Evolutionary conservation across 2,888 invertebrate genomes (phyloP).

Genomic region (Parnassius smintheus): DNA sequence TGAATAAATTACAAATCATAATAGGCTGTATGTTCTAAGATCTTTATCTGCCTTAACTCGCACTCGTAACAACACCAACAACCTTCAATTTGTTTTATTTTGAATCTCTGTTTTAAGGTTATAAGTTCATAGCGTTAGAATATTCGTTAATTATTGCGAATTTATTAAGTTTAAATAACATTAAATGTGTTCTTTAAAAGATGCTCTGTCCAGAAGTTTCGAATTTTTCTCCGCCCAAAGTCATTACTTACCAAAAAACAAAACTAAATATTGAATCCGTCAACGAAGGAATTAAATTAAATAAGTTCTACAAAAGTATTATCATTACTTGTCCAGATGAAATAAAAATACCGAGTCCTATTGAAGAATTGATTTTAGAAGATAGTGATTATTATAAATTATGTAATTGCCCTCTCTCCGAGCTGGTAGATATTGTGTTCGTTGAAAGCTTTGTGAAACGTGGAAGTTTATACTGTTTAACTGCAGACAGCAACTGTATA

Average conservation of each 20-base stretch:
- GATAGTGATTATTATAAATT: conserved; percentile 66
- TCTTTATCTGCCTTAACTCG: too few relatives aligned
- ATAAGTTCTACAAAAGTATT: conserved; percentile 63
- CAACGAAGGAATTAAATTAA: conserved; percentile 46
- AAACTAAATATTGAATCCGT: conserved; percentile 44
- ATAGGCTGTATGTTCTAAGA: too few relatives aligned
- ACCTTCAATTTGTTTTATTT: too few relatives aligned
- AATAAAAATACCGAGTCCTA: conserved; percentile 46
- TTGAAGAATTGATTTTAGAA: conserved; percentile 53
- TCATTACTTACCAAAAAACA: conserved; percentile 44
- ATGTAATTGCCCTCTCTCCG: conserved; percentile 48
- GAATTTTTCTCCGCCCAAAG: conserved; percentile 64
- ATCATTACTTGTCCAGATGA: conserved; percentile 69
- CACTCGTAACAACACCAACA: too few relatives aligned
- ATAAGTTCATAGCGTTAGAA: too few relatives aligned
- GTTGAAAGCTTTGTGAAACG: conserved; percentile 62
- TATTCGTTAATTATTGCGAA: too few relatives aligned
- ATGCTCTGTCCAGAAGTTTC: conserved; percentile 69
- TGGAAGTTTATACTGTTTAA: conserved; percentile 58
- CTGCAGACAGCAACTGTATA: conserved; percentile 56
- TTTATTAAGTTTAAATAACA: too few relatives aligned
- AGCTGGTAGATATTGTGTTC: conserved; percentile 56
- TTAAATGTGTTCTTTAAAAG: conserved; percentile 15
- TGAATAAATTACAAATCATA: too few relatives aligned
- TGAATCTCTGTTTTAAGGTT: too few relatives aligned